Conservation (phyloP, 2,888 invertebrate species). For the Trissonchulus sp. region DNA sequence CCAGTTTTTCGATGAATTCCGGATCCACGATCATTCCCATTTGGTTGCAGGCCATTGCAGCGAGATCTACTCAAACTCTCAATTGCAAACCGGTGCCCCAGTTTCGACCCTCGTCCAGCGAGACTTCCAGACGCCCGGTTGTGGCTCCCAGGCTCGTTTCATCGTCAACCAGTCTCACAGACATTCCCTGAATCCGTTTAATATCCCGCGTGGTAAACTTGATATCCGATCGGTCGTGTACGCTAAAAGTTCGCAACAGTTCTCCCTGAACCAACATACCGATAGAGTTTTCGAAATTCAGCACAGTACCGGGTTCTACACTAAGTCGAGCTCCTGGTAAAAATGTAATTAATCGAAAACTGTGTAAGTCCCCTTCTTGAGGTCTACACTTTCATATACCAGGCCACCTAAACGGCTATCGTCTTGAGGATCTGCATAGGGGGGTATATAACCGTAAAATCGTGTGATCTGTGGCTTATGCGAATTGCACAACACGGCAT, state of each 20-base stretch:
- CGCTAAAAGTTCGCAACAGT: no score
- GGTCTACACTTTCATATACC: constrained; percentile 70
- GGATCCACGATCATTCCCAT: constrained; percentile 85
- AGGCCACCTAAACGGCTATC: constrained; percentile 70
- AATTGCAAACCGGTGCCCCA: constrained; percentile 75
- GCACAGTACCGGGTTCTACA: constrained; percentile 76
- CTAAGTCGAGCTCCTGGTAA: constrained; percentile 83
- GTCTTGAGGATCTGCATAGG: constrained; percentile 48
- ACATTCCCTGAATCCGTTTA: no score
- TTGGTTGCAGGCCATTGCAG: constrained; percentile 89
- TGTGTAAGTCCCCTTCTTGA: constrained; percentile 68
- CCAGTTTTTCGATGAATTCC: constrained; percentile 67
- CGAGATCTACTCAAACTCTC: constrained; percentile 83
- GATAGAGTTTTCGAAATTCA: constrained; percentile 78
- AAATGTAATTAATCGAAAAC: constrained; percentile 91
- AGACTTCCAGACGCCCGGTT: constrained; percentile 75
- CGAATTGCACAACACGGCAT: constrained; percentile 78
- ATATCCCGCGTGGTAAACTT: no score
- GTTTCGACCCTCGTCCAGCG: constrained; percentile 64
- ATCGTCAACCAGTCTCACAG: constrained; percentile 41
- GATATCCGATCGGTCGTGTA: no score
- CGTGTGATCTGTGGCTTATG: constrained; percentile 70
- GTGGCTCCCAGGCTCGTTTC: constrained; percentile 45
- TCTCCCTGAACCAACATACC: constrained; percentile 94
- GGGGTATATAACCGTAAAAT: constrained; percentile 43